Percentiles rank a stretch among this genome's conserved stretches.
Evolutionary conservation across 53 echinoderm and acorn worm species (phyloP).

Genomic region (Hippasteria phrygiana): DNA sequence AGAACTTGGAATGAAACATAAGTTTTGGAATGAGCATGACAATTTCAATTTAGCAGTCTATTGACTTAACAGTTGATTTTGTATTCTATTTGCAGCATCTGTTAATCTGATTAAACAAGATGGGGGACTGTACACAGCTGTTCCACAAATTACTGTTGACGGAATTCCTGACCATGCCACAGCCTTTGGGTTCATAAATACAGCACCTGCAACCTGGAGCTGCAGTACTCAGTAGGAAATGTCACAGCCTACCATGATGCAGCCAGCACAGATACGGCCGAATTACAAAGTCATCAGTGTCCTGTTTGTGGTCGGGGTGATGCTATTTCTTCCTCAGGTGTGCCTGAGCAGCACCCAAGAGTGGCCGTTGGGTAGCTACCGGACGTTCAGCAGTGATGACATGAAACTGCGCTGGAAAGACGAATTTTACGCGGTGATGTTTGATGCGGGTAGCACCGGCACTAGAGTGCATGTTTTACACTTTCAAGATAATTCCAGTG

Average conservation of each 20-base stretch:
- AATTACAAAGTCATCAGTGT: conserved; percentile 44
- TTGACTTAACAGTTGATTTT: too few species aligned
- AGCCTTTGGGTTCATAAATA: neutral
- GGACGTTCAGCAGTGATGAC: neutral
- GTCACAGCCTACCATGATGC: neutral
- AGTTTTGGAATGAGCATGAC: too few species aligned
- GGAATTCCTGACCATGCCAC: too few species aligned
- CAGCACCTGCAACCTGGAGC: neutral
- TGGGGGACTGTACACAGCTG: too few species aligned
- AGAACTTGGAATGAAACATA: too few species aligned
- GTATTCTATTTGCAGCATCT: too few species aligned
- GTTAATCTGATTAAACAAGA: too few species aligned
- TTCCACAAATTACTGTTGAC: too few species aligned
- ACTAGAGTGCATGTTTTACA: conserved; percentile 92
- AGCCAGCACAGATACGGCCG: conserved; percentile 28
- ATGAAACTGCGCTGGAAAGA: neutral
- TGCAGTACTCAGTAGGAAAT: neutral
- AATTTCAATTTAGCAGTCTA: too few species aligned
- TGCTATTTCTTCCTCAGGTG: conserved; percentile 23
- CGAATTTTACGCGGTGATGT: conserved; percentile 92
- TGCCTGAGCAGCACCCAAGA: neutral
- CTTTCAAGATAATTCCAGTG: conserved; percentile 57
- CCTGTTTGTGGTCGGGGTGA: conserved; percentile 6
- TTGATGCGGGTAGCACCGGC: conserved; percentile 97
- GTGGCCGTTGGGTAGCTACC: neutral